phyloP scores from a whole-genome alignment of 2,113 vertebrate species.

The Tragelaphus strepsiceros region DNA sequence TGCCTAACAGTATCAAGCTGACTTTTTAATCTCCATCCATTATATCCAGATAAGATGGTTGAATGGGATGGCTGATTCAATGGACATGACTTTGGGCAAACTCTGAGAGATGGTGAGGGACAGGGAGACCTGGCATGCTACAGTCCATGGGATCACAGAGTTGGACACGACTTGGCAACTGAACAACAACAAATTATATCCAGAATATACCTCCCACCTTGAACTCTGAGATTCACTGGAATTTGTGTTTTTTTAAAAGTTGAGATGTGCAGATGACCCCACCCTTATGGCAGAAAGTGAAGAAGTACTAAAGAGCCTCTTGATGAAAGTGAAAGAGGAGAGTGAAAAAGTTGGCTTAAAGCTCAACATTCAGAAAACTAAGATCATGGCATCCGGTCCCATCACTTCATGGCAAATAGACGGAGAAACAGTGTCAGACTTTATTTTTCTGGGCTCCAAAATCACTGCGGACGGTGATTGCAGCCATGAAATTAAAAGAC shows the following conservation, averaged over 20 bases:
- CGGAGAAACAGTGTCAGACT: too few relatives aligned
- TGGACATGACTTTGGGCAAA: not conserved
- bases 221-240: conserved; percentile 20
- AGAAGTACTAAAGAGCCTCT: too few relatives aligned
- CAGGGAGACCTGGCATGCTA: not conserved
- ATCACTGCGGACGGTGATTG: fast-evolving
- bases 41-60: not conserved
- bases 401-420: too few relatives aligned
- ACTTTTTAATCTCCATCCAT: not conserved
- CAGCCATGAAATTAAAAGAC: too few relatives aligned
- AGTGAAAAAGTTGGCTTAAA: too few relatives aligned
- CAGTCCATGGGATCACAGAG: not conserved
- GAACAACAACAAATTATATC: not conserved
- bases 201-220: not conserved
- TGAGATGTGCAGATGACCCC: not conserved
- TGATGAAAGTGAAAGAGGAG: too few relatives aligned
- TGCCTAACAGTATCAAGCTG: not conserved
- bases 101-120: not conserved
- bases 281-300: too few relatives aligned
- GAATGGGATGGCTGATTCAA: not conserved
- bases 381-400: too few relatives aligned
- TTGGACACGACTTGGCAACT: not conserved
- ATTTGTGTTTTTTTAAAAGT: conserved; percentile 28
- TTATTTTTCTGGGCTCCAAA: too few relatives aligned
- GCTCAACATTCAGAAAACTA: too few relatives aligned